Conservation (phyloP, 2,888 invertebrate species). For the Cantharis lateralis region DNA sequence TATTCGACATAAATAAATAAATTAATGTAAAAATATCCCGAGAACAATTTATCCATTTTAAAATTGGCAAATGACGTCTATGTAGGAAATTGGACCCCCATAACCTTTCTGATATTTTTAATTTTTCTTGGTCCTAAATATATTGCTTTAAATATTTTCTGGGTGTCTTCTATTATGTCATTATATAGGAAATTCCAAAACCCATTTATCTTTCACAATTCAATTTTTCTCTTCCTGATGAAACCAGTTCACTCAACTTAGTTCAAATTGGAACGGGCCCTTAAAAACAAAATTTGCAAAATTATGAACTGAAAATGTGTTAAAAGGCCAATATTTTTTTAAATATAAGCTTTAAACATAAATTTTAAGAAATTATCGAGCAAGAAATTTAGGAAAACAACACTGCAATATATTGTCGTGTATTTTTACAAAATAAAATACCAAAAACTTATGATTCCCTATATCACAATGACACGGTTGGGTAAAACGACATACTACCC, state of each 20-base stretch:
- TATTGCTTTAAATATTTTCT: neutral
- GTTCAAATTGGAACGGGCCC: neutral
- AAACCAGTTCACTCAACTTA: slow-evolving; percentile 21
- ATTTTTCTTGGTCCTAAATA: neutral
- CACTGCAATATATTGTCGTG: too few species aligned
- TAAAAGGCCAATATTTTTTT: neutral
- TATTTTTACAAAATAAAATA: too few species aligned
- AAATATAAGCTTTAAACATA: too few species aligned
- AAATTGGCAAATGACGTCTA: neutral
- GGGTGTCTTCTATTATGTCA: slow-evolving; percentile 11
- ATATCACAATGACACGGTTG: too few species aligned
- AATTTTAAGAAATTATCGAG: too few species aligned
- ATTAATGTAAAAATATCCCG: neutral
- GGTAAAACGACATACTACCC: too few species aligned
- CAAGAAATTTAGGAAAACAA: too few species aligned
- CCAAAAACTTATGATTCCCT: too few species aligned
- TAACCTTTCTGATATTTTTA: neutral
- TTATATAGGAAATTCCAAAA: slow-evolving; percentile 16
- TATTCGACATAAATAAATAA: neutral
- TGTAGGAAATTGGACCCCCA: neutral
- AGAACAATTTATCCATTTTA: neutral
- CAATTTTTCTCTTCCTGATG: slow-evolving; percentile 13
- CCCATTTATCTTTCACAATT: slow-evolving; percentile 20
- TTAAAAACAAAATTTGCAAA: neutral
- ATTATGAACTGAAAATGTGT: neutral